Evolutionary conservation across 2,113 vertebrate genomes (phyloP).

Genomic region (Microcebus tavaratra): DNA sequence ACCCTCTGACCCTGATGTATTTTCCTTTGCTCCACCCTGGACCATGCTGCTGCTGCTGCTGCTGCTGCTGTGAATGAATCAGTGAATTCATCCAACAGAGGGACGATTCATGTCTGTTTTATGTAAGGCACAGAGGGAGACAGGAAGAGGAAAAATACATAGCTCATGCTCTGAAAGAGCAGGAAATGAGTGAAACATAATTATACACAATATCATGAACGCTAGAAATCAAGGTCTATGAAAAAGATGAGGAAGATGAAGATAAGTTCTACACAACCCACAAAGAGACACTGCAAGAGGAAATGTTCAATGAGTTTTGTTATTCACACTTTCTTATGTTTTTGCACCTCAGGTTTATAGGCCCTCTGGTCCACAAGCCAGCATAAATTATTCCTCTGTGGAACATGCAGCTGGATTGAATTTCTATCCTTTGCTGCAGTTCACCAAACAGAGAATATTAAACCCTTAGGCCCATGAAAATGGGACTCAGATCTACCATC

Average conservation of each 20-base stretch:
- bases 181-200: slow-evolving; percentile 23
- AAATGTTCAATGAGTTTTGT: neutral
- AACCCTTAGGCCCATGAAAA: neutral
- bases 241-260: slow-evolving; percentile 4
- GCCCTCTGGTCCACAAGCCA: neutral
- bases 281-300: neutral
- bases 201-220: neutral
- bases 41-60: slow-evolving; percentile 15
- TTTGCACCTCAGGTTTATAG: slow-evolving; percentile 33
- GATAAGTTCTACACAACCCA: neutral
- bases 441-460: slow-evolving; percentile 14
- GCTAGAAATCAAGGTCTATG: neutral
- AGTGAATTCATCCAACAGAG: slow-evolving; percentile 58
- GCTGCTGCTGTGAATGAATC: slow-evolving; percentile 1
- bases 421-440: slow-evolving; percentile 22
- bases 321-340: neutral
- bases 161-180: slow-evolving; percentile 15
- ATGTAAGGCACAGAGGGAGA: neutral
- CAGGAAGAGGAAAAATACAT: slow-evolving; percentile 49
- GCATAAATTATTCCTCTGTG: slow-evolving; percentile 27
- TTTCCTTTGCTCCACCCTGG: slow-evolving; percentile 28
- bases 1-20: neutral
- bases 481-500: neutral
- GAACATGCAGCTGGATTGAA: neutral
- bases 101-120: slow-evolving; percentile 51